Evolutionary conservation across 2,888 invertebrate species (phyloP).

Genomic region (Euproctis similis): DNA sequence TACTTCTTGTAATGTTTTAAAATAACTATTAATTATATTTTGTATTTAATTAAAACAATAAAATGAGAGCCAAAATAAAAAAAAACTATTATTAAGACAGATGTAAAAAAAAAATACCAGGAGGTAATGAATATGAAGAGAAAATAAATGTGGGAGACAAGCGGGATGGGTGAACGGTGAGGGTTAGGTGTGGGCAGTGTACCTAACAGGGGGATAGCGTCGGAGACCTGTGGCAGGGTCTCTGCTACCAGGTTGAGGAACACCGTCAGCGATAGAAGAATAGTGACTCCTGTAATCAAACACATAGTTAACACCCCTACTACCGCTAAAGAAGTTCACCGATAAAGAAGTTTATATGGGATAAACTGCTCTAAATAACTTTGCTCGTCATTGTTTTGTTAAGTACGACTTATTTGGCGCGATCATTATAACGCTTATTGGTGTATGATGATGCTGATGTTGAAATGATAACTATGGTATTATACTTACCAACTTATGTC

Average conservation of each 20-base stretch:
- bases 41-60: conserved; percentile 31
- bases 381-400: background rate
- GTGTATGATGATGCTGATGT: conserved; percentile 24
- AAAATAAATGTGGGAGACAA: conserved; percentile 42
- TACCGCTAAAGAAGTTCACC: conserved; percentile 1
- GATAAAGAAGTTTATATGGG: too few relatives aligned
- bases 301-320: conserved; percentile 72
- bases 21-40: conserved; percentile 51
- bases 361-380: conserved; percentile 1
- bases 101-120: conserved; percentile 37
- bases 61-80: conserved; percentile 31
- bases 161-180: conserved; percentile 47
- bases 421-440: too few relatives aligned
- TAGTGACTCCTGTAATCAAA: conserved; percentile 97
- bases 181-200: conserved; percentile 75
- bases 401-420: background rate
- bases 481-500: conserved; percentile 32
- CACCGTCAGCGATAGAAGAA: conserved; percentile 99
- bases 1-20: conserved; percentile 74
- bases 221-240: conserved; percentile 99
- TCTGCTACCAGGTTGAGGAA: conserved; percentile 99
- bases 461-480: conserved; percentile 31
- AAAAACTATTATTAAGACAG: conserved; percentile 31
- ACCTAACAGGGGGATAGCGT: conserved; percentile 99
- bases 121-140: conserved; percentile 37